A percentile compares a stretch with the other conserved stretches of the same genome.
Evolutionary conservation across 2,113 vertebrate species (phyloP).

Genomic region (Engystomops pustulosus): DNA sequence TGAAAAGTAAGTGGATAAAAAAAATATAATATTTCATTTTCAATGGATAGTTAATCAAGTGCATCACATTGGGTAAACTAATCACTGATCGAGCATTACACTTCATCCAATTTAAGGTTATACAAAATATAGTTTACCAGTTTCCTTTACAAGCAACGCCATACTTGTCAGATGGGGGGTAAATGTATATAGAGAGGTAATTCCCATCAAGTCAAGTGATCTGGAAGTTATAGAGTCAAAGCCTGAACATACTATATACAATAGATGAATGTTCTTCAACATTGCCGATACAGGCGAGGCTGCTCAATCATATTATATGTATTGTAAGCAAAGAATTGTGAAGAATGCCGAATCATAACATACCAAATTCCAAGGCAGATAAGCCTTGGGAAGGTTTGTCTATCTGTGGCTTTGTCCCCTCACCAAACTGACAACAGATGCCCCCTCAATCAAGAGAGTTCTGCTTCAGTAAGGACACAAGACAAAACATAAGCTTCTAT

Average conservation of each 20-base stretch:
- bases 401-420: no score
- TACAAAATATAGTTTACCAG: neutral
- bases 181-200: neutral
- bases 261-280: no score
- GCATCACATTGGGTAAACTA: neutral
- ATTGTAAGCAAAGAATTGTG: no score
- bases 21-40: slow-evolving; percentile 51
- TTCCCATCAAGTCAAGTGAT: neutral
- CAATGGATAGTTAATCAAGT: slow-evolving; percentile 52
- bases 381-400: no score
- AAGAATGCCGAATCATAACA: no score
- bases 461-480: no score
- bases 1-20: slow-evolving; percentile 51
- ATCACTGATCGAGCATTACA: slow-evolving; percentile 12
- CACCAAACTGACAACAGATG: no score
- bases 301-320: no score
- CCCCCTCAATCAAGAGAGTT: no score
- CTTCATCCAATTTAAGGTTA: neutral
- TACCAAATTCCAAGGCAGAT: no score
- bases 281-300: no score
- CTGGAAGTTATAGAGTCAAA: neutral
- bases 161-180: neutral
- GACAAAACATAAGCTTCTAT: no score
- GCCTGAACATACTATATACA: neutral
- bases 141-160: neutral